Base-by-base conservation (phyloP, 23 tunicate species). In the Styela plicata region DNA sequence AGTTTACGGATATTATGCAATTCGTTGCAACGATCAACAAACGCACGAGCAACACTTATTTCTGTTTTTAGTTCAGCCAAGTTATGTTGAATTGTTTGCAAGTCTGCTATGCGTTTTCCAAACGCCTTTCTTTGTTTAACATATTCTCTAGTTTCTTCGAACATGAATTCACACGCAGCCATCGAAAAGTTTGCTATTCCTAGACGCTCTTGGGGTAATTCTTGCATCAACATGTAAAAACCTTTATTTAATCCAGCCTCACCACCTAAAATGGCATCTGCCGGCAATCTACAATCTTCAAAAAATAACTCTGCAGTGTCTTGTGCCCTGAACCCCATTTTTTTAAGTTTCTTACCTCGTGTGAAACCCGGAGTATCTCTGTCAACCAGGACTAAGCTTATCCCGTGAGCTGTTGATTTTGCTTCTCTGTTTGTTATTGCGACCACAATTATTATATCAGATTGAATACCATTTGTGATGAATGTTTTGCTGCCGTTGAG, bases 61-160 rank as follows among this genome's bases (percentile, higher is more conserved):
- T 96, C 97, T 20, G 99, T 96, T 88, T 96, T 96, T 21, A 96
- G 79, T 85, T 96, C 99, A 2, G 99, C 99, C 37, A 96, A 78
- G 16, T 79, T 89, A 35, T 96, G 99, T 78, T 96, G 96, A 27
- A 96, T 96, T 62, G 99, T 96, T 68, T 96, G 97, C 33, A 96
- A 83, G 35, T 96, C 83, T 65, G 92, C 83, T 13, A 96, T 74
- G 26, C 93, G 88, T 69, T 88, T 91, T 70, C 99, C 99, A 69
- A 96, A 96, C 0, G 99, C 99, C 82, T 96, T 96, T 80, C 99
- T 52, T 70, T 91, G 97, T 79, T 96, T 96, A 61, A 96, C 99
- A 82, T 96, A 96, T 69, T 91, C 97, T 65, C 99, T 62, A 1
- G 99, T 96, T 52, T 86, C 92, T 74, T 96, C 99, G 36, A 96